phyloP scores from a whole-genome alignment of 2,797 vertebrate genomes.

The Phataginus tricuspis region DNA sequence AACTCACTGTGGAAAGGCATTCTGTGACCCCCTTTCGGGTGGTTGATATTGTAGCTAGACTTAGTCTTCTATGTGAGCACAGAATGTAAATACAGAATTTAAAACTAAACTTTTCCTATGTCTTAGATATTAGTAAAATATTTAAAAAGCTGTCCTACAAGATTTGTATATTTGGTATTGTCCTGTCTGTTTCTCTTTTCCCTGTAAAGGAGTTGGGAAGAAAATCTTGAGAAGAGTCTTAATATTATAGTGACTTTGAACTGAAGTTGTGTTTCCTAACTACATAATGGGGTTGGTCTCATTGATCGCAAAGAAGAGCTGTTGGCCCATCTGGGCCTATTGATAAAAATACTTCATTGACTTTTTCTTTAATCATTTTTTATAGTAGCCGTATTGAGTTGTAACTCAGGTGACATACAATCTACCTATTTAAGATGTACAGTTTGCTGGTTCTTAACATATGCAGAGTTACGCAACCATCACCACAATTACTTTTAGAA shows the following conservation, averaged over 20 bases:
- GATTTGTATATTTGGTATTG: background rate
- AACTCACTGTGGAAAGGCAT: conserved; percentile 1
- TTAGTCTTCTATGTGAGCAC: background rate
- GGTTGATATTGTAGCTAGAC: conserved; percentile 5
- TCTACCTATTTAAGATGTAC: background rate
- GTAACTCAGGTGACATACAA: background rate
- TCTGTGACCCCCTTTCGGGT: background rate
- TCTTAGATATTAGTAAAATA: background rate
- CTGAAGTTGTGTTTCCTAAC: conserved; percentile 28
- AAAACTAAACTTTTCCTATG: background rate
- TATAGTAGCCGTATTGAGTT: conserved; percentile 24
- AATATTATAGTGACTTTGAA: background rate
- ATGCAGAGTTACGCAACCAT: background rate
- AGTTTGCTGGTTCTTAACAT: background rate
- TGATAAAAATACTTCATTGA: conserved; percentile 24
- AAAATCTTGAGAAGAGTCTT: background rate
- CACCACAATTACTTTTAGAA: background rate
- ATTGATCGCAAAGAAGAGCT: conserved; percentile 20
- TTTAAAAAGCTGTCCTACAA: background rate
- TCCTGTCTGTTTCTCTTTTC: background rate
- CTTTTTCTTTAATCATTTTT: background rate
- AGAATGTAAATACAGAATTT: background rate
- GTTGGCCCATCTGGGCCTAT: background rate
- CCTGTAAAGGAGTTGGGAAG: background rate
- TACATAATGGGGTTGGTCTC: background rate